phyloP scores from a whole-genome alignment of 2,113 vertebrate species.

The Syngnathus scovelli region DNA sequence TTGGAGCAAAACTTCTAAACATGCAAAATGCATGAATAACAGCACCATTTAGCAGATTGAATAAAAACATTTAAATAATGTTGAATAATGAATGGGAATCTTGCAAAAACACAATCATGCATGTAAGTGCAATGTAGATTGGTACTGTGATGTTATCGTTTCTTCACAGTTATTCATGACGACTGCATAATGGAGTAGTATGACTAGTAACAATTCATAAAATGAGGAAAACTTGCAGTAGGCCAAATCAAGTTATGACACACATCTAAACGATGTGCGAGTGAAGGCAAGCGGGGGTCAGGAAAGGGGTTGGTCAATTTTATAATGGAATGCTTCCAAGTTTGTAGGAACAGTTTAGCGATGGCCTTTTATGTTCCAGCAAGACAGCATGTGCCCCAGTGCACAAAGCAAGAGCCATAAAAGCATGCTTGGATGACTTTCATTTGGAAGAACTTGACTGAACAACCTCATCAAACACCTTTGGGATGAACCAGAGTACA shows the following conservation, averaged over 20 bases:
- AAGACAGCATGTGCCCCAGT: neutral
- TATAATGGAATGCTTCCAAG: neutral
- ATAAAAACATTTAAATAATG: neutral
- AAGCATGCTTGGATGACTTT: constrained; percentile 1
- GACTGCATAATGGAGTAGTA: neutral
- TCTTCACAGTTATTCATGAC: neutral
- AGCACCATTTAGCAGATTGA: neutral
- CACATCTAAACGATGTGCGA: no score
- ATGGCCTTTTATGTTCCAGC: neutral
- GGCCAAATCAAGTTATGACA: no score
- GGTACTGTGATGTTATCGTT: neutral
- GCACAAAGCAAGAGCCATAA: neutral
- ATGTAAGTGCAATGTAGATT: neutral
- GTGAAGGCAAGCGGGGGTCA: neutral
- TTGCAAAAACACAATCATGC: neutral
- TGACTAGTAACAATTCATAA: neutral
- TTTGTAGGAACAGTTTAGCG: neutral
- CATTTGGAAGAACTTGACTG: neutral
- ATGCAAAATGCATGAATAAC: neutral
- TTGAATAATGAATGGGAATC: no score
- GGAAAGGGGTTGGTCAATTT: neutral
- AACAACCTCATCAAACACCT: neutral
- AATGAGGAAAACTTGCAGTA: neutral
- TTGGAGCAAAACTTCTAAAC: neutral
- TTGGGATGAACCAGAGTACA: neutral